Base-by-base conservation (phyloP, 2,113 vertebrate species). In the Trogon melanurus region DNA sequence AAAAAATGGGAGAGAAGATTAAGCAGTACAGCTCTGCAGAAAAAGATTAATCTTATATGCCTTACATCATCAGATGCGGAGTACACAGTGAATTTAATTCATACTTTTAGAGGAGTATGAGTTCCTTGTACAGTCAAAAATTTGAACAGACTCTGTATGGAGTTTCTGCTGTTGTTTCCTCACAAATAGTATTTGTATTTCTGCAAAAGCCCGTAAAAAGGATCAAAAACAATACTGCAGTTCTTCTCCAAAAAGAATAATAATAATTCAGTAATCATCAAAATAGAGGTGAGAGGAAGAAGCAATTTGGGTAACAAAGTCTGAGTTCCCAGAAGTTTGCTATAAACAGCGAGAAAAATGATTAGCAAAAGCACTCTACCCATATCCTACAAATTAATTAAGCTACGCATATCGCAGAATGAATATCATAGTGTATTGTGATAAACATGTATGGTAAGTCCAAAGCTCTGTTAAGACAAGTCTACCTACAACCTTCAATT, bases 31-130 rank as follows among this genome's bases (percentile, higher is more conserved):
- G 15, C 29, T 80, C 30, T 22, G 14, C 10, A 78, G n/a, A 45
- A 76, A 30, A 76, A 61, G 32, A 75, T 16, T 5, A 26, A n/a
- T 45, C 18, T 26, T 61, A 8, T 13, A 61, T 0, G 0, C 20
- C 32, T 70, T 65, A 64, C 13, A 44, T 50, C 21, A 74, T 58
- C 10, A 57, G 26, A 48, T 5, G 16, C 8, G 57, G 26, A 73
- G 15, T 12, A 75, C 34, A 62, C 21, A 64, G 16, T 0, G 1
- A 45, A 79, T 76, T 58, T 17, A 47, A 41, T 32, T 50, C 13
- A 53, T 19, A 36, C 27, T 54, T 76, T 47, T 21, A 41, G 29
- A 80, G 19, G 6, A 69, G 23, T 25, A 41, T 3, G 13, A 88
- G 18, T 60, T 30, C 7, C 8, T 67, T 78, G 16, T 26, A 84